A percentile compares a stretch with the other conserved stretches of the same genome.
Evolutionary conservation across 2,113 vertebrate genomes (phyloP).

Genomic region (Coryphaenoides rupestris): DNA sequence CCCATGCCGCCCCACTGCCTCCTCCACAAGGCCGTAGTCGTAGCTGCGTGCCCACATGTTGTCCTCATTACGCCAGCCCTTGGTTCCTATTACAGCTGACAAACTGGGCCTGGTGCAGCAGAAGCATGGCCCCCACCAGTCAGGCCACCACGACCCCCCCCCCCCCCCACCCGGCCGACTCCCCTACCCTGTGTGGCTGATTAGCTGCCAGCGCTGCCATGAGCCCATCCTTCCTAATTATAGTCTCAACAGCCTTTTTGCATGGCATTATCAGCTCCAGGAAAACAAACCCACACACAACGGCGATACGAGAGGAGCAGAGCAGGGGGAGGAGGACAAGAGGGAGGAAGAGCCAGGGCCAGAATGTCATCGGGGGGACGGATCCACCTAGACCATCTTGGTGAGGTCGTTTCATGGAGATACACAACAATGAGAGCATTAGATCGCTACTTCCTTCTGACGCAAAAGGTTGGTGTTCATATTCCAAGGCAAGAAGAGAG

Average conservation of each 20-base stretch:
- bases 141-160: conserved; percentile 5
- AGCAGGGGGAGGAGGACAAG: conserved; percentile 10
- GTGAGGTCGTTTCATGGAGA: too few species aligned
- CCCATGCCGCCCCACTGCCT: conserved; percentile 24
- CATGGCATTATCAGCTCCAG: conserved; percentile 39
- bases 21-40: conserved; percentile 27
- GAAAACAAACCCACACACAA: conserved; percentile 25
- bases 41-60: conserved; percentile 53
- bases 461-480: too few species aligned
- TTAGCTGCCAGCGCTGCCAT: conserved; percentile 52
- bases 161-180: too few species aligned
- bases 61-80: conserved; percentile 52
- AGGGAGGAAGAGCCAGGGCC: not conserved
- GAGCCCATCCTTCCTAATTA: conserved; percentile 55
- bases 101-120: conserved; percentile 42
- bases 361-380: too few species aligned
- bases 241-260: conserved; percentile 36
- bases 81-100: conserved; percentile 55
- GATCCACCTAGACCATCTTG: too few species aligned
- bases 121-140: conserved; percentile 13
- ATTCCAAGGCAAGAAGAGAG: too few species aligned
- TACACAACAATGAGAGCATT: too few species aligned
- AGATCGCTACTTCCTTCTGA: too few species aligned
- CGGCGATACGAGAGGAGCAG: not conserved
- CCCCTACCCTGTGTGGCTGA: conserved; percentile 40